Base-by-base conservation (phyloP, 2,797 vertebrate species). In the Etheostoma nigrum region DNA sequence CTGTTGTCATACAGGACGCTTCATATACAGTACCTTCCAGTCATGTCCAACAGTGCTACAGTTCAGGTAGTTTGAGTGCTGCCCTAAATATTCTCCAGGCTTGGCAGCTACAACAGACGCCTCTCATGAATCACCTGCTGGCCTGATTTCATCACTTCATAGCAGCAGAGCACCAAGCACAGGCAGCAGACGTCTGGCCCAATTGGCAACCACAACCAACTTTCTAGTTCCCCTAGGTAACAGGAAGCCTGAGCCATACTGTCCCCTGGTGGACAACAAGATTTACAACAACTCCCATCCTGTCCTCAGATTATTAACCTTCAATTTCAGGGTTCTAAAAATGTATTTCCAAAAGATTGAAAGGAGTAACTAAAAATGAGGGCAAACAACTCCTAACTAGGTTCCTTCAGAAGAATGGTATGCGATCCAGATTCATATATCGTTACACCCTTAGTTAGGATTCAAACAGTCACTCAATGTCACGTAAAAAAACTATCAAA, bases 71-170 rank as follows among this genome's bases (percentile, higher is more conserved):
- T 47, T 27, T 6, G 5, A 45, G 18, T 4, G 7, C 23, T 42
- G 57, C 21, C 7, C n/a, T 65, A 36, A 49, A 61, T 44, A 58
- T 51, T 25, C 30, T 60, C 42, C 30, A 15, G 6, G 18, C n/a
- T 19, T 23, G 27, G 21, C 36, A 79, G 65, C 55, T 67, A 47
- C 36, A 78, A 47, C 74, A 71, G 73, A 81, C 62, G 63, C 42
- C 42, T 57, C 70, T 53, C n/a, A 72, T 61, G 21, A 57, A 78
- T 84, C 65, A 85, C 75, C 59, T 59, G 82, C 67, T 74, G 70
- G 63, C 51, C 60, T 67, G 42, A 42, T 65, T 76, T 74, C 64
- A 68, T 47, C 47, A 74, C 64, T 52, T 75, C 48, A 14, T 48
- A 81, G 71, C 63, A 51, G 76, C 42, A 63, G 25, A 45, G 54